phyloP scores from a whole-genome alignment of 2,888 invertebrate species.

The Lomographa bimaculata region DNA sequence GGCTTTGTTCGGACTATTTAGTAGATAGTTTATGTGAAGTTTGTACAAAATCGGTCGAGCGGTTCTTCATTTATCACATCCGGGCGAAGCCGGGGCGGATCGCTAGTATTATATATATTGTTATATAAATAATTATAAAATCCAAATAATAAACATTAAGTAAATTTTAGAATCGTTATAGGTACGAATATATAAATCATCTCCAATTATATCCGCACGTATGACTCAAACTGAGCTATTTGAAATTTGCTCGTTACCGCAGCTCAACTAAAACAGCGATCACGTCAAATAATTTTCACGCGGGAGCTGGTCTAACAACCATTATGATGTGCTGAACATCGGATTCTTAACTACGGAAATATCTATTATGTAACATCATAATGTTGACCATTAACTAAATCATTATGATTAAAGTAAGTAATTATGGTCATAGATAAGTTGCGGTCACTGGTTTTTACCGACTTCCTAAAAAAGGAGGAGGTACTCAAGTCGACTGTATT shows the following conservation, averaged over 20 bases:
- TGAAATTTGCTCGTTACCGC: constrained; percentile 11
- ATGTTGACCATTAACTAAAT: constrained; percentile 44
- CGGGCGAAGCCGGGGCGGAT: no score
- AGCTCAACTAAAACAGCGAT: constrained; percentile 27
- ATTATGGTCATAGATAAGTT: constrained; percentile 25
- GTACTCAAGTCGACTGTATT: no score
- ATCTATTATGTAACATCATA: background rate
- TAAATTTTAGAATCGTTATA: constrained; percentile 1
- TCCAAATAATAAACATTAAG: constrained; percentile 8
- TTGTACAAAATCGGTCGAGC: no score
- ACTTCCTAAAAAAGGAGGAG: no score
- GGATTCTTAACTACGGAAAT: constrained; percentile 3
- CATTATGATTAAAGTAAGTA: constrained; percentile 51
- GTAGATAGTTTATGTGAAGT: no score
- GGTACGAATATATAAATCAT: constrained; percentile 7
- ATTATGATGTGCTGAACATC: constrained; percentile 20
- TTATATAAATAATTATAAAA: no score
- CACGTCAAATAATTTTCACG: constrained; percentile 34
- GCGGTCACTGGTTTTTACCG: constrained; percentile 6
- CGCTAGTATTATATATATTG: no score
- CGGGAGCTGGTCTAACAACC: constrained; percentile 37
- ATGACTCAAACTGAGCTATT: constrained; percentile 13
- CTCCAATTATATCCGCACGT: constrained; percentile 11
- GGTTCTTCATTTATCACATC: no score
- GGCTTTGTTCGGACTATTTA: no score